Conservation (phyloP, 2,797 vertebrate genomes). For the Anabas testudineus region DNA sequence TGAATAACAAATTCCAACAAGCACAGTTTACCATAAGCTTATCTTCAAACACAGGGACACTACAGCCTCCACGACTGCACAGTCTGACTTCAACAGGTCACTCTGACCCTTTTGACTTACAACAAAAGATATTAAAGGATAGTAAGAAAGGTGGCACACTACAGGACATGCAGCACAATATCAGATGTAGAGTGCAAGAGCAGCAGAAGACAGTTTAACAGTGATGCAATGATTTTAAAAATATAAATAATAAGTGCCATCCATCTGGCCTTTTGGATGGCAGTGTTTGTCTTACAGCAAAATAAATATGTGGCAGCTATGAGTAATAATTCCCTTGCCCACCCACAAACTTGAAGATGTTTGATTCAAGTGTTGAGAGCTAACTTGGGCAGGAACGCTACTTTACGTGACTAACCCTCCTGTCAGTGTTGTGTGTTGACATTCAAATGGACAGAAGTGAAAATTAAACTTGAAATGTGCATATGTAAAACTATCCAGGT, state of each 20-base stretch:
- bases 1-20: background rate
- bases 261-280: conserved; percentile 42
- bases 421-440: conserved; percentile 27
- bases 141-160: too few relatives aligned
- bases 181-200: too few relatives aligned
- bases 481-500: conserved; percentile 6
- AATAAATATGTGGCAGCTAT: conserved; percentile 58
- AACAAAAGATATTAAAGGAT: too few relatives aligned
- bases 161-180: too few relatives aligned
- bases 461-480: conserved; percentile 33
- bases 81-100: too few relatives aligned
- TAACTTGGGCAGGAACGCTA: conserved; percentile 29
- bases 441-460: conserved; percentile 9
- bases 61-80: too few relatives aligned
- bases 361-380: conserved; percentile 52
- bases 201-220: too few relatives aligned
- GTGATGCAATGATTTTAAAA: too few relatives aligned
- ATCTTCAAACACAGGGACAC: background rate
- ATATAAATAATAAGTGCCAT: conserved; percentile 7
- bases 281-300: conserved; percentile 61
- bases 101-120: too few relatives aligned
- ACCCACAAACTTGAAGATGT: conserved; percentile 56
- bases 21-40: background rate
- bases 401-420: conserved; percentile 26
- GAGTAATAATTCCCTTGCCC: conserved; percentile 53